Conservation (phyloP, 2,797 vertebrate genomes). For the Propithecus deckenii region DNA sequence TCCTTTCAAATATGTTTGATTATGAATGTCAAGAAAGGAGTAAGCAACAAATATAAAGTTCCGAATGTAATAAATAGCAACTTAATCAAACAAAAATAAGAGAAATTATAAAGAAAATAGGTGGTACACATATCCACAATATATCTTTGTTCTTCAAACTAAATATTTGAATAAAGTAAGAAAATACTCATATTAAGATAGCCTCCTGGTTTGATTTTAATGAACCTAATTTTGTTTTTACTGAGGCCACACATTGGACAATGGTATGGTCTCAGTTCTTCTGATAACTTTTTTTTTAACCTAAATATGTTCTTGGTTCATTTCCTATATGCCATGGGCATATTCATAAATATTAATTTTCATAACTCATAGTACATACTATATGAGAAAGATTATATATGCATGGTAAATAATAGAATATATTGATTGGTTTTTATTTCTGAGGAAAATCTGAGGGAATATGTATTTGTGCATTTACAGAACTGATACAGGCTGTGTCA, state of each 20-base stretch:
- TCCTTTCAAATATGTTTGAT: background rate
- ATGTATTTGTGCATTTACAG: background rate
- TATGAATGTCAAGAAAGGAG: background rate
- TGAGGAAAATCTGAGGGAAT: background rate
- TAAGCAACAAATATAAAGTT: background rate
- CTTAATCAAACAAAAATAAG: background rate
- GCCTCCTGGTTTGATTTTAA: background rate
- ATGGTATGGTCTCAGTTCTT: background rate
- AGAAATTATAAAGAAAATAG: background rate
- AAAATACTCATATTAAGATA: background rate
- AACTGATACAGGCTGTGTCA: background rate
- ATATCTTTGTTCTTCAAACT: background rate
- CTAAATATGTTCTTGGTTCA: background rate
- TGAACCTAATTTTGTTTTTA: background rate
- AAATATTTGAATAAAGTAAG: background rate
- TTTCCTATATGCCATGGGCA: background rate
- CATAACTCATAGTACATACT: background rate
- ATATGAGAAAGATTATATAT: background rate
- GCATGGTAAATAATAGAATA: background rate
- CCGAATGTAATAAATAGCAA: background rate
- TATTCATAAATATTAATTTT: background rate
- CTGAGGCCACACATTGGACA: background rate
- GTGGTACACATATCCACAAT: background rate
- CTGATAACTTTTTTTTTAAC: background rate
- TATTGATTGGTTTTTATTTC: background rate